A percentile compares a stretch with the other conserved stretches of the same genome.
Evolutionary conservation across 2,113 vertebrate species (phyloP).

Genomic region (Melanotaenia duboulayi): DNA sequence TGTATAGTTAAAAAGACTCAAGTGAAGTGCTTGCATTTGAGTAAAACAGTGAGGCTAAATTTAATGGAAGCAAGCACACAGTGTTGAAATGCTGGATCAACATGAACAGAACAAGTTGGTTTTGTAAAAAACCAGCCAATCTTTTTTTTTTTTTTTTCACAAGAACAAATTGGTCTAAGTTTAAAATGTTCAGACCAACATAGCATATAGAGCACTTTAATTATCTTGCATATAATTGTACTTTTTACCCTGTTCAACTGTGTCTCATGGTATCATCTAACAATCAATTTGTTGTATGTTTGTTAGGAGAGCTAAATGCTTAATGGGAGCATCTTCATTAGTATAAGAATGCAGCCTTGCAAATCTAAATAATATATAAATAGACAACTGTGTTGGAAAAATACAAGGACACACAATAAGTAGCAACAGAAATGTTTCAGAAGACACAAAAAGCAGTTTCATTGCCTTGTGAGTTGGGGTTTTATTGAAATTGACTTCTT

Average conservation of each 20-base stretch:
- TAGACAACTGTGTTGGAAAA: no score
- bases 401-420: no score
- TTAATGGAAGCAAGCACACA: background rate
- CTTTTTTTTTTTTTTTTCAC: no score
- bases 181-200: background rate
- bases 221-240: background rate
- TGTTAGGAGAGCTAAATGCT: no score
- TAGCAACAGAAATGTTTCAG: no score
- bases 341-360: background rate
- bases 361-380: background rate
- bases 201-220: slow-evolving; percentile 1
- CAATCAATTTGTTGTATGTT: background rate
- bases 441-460: no score
- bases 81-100: background rate
- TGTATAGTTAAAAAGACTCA: background rate
- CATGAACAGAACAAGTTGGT: no score
- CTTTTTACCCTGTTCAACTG: background rate
- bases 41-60: background rate
- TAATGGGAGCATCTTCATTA: no score
- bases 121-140: no score
- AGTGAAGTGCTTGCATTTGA: slow-evolving; percentile 7
- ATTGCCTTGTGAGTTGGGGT: no score
- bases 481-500: no score
- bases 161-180: no score
- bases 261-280: background rate